Percentiles rank a stretch among this genome's conserved stretches.
Conservation (phyloP, 2,113 vertebrate species). For the Callospermophilus lateralis region DNA sequence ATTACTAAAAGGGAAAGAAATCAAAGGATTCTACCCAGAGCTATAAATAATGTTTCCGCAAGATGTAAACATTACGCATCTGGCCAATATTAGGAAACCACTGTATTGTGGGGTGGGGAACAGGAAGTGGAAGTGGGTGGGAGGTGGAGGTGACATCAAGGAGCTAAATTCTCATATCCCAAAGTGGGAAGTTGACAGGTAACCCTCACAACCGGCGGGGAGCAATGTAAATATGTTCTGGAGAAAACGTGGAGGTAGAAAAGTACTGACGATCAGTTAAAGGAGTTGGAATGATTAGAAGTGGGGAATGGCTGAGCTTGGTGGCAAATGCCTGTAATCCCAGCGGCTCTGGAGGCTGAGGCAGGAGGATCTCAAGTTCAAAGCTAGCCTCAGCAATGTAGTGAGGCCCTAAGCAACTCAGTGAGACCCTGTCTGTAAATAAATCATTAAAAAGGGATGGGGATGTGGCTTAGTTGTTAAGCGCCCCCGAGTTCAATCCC, state of each 20-base stretch:
- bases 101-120: background rate
- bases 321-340: no score
- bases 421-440: background rate
- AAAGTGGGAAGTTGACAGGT: background rate
- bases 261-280: background rate
- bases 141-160: no score
- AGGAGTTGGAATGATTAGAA: background rate
- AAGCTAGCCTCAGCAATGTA: background rate
- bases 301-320: background rate
- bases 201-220: background rate
- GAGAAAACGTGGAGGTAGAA: background rate
- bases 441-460: background rate
- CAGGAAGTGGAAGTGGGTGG: background rate
- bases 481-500: no score
- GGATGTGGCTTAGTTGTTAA: background rate
- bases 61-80: background rate
- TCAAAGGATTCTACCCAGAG: background rate
- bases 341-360: background rate
- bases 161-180: background rate
- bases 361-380: background rate
- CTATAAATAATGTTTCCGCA: background rate
- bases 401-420: background rate
- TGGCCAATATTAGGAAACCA: background rate
- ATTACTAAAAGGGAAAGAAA: background rate
- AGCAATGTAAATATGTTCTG: background rate